phyloP scores from a whole-genome alignment of 1,140 invertebrate species.

The Bicyclus anynana region DNA sequence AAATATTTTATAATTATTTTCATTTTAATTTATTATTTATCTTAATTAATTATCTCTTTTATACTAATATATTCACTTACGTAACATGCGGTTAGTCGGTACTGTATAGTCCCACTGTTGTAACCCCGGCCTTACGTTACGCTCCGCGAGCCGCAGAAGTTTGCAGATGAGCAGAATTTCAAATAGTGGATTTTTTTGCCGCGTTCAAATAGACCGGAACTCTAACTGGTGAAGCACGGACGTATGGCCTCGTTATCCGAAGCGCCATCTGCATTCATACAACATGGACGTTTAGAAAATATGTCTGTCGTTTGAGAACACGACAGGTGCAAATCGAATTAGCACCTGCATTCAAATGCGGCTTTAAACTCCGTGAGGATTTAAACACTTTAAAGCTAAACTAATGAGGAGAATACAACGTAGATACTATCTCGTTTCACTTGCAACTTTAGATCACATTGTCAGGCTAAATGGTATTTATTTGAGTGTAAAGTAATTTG shows the following conservation, averaged over 20 bases:
- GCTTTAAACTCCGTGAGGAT: slow-evolving; percentile 1
- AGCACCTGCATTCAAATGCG: slow-evolving; percentile 1
- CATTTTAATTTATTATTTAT: no score
- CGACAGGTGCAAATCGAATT: neutral
- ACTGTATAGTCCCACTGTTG: neutral
- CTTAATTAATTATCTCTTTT: no score
- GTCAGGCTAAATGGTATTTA: no score
- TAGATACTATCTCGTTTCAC: neutral
- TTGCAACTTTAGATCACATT: neutral
- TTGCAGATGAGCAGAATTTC: slow-evolving; percentile 46
- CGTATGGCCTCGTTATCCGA: slow-evolving; percentile 31
- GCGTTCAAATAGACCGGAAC: slow-evolving; percentile 62
- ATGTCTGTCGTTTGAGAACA: neutral
- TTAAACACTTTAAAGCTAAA: slow-evolving; percentile 7
- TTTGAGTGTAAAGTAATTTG: no score
- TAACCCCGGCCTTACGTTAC: slow-evolving; percentile 34
- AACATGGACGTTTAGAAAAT: neutral
- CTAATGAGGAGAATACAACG: neutral
- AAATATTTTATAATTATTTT: no score
- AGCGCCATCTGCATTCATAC: slow-evolving; percentile 15
- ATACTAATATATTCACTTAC: no score
- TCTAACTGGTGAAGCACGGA: slow-evolving; percentile 44
- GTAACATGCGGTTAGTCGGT: neutral
- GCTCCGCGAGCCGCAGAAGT: slow-evolving; percentile 30
- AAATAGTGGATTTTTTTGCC: slow-evolving; percentile 43